Evolutionary conservation across 2,113 vertebrate genomes (phyloP), one percentile per base, ranked within the genome.

Genomic region (Tautogolabrus adspersus): DNA sequence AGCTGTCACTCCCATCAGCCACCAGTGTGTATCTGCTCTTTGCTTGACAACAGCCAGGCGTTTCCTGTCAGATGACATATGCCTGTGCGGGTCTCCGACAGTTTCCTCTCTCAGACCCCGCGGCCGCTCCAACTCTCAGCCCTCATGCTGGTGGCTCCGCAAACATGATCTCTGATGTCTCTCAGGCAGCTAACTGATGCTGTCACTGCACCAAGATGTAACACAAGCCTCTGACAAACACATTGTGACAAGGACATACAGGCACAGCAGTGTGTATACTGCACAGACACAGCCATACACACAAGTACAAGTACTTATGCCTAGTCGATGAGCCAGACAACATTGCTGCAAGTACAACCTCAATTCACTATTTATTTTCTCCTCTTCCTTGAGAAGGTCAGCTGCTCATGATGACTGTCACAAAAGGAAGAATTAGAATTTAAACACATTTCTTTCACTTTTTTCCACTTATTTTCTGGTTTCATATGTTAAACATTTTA

Each of bases 1-100:
- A 90, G 92, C 90, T 94, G 93, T 94, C 94, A 94, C 90, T 94
- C 92, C 90, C 76, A 92, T 94, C 79, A 59, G 54, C 88, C 83
- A 88, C 81, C 88, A 77, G 87, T 89, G 87, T 74, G 1, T 91
- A 87, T 91, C 77, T 70, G 58, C 69, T 65, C 84, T 77, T 78
- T 34, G 70, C 84, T 69, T 63, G 12, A 81, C 84, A 66, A 78
- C 82, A 89, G 86, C 72, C 80, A 77, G 83, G 85, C 91, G 67
- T 84, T 84, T 87, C 69, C 91, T 93, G 93, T 93, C 93, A 95
- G 79, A 82, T 79, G 85, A 87, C 93, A 94, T 93, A 93, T 93
- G 90, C 87, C 83, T 37, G 67, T 21, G 73, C 70, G 12, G 59
- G 61, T 60, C 71, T 61, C 87, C 91, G 93, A 93, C 93, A 90